Evolutionary conservation across 2,888 invertebrate species (phyloP), one percentile per base, ranked within the genome.

Genomic region (Polyploca ridens): DNA sequence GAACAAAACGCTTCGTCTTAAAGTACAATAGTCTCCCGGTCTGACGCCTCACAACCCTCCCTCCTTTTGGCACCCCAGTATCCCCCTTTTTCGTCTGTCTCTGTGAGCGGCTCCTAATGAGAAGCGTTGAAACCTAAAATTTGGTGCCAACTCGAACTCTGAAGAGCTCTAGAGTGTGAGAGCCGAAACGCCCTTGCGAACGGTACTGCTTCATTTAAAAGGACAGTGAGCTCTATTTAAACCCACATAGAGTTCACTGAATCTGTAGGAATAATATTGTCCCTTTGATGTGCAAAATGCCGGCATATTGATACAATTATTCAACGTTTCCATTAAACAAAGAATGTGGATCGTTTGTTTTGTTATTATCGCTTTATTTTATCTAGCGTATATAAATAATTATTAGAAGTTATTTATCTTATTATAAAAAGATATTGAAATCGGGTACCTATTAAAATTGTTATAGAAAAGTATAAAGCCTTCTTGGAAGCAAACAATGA

Each of bases 101-200:
- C 83, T 83, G 77, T 79, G 82, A 88, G 79, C 86, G 83, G 79
- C 82, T 84, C 82, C 89, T 93, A 93, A 93, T 91, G 91, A 92
- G 91, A 90, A 90, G 86, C 91, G 90, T 89, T 86, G 89, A 85
- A 86, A 91, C 85, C 91, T 90, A 89, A 93, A 93, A 93, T 93
- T 92, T 88, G 89, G 91, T 90, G 90, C 92, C 91, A 91, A 90
- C 91, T 93, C 92, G 87, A 91, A 91, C 90, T 89, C 85, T 86
- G 81, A 85, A 91, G 89, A 87, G 85, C 86, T 83, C 86, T 89
- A 83, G 82, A 87, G 76, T 69, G 75, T 72, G 75, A 86, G 84
- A 77, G 79, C 78, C 76, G 77, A 79, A 85, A 79, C 76, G 79
- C 54, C 54, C 54, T 73, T 78, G 77, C 75, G 71, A 79, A 79